phyloP scores from a whole-genome alignment of 2,888 invertebrate species.

The Ormia ochracea region DNA sequence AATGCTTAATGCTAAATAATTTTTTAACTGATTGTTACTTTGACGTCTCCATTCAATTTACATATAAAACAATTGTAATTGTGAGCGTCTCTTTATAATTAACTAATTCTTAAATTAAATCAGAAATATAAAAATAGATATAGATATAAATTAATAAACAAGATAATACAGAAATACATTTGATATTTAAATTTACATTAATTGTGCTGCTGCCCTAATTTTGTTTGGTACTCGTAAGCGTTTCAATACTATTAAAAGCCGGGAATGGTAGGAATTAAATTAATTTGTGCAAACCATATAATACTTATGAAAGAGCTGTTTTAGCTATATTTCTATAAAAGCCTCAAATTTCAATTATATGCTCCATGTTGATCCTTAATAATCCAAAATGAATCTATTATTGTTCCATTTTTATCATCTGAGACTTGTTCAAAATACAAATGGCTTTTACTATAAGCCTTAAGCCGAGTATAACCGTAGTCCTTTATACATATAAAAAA shows the following conservation, averaged over 20 bases:
- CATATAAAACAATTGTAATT: no score
- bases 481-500: slow-evolving; percentile 77
- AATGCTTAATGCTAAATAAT: no score
- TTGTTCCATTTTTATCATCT: slow-evolving; percentile 82
- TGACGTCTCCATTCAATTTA: no score
- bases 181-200: slow-evolving; percentile 22
- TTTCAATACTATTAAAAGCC: not conserved
- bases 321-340: not conserved
- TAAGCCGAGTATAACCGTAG: slow-evolving; percentile 94
- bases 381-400: slow-evolving; percentile 84
- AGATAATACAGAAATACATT: no score
- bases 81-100: no score
- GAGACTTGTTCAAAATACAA: slow-evolving; percentile 92
- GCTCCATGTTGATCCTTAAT: slow-evolving; percentile 79
- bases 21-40: no score
- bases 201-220: slow-evolving; percentile 11
- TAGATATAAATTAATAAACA: no score
- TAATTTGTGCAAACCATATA: slow-evolving; percentile 7
- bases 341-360: slow-evolving; percentile 64
- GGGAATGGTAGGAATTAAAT: slow-evolving; percentile 4
- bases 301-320: not conserved
- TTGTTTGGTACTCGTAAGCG: not conserved
- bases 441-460: slow-evolving; percentile 88
- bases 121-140: no score
- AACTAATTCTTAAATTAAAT: no score